phyloP scores from a whole-genome alignment of 2,797 vertebrate genomes.

The Brotula barbata region DNA sequence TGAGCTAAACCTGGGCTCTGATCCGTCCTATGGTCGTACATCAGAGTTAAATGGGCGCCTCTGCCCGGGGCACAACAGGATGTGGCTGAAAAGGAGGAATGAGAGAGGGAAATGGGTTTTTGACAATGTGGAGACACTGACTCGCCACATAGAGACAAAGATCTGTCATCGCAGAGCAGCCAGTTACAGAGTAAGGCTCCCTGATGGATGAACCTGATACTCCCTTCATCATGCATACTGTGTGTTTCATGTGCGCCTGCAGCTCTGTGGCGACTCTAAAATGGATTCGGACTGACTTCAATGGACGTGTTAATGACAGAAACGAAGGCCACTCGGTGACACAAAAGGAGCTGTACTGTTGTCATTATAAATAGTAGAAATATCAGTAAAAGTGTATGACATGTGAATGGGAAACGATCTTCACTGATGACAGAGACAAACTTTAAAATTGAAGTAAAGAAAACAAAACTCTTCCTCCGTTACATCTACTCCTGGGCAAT shows the following conservation, averaged over 20 bases:
- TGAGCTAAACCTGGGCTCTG: conserved; percentile 60
- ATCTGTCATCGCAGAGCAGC: conserved; percentile 27
- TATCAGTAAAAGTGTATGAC: too few species aligned
- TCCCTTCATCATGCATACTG: conserved; percentile 11
- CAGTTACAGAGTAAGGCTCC: conserved; percentile 3
- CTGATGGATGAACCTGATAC: conserved; percentile 29
- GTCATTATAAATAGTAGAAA: too few species aligned
- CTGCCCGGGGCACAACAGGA: conserved; percentile 59
- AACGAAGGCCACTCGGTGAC: conserved; percentile 20
- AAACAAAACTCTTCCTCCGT: background rate
- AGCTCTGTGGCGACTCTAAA: background rate
- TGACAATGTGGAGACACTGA: conserved; percentile 55
- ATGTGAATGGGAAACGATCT: too few species aligned
- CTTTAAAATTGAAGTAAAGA: background rate
- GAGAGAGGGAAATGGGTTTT: conserved; percentile 62
- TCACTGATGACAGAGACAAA: background rate
- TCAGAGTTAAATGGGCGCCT: conserved; percentile 61
- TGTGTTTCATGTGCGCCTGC: conserved; percentile 5
- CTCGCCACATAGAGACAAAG: conserved; percentile 25
- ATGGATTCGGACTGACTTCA: background rate
- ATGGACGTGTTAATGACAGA: background rate
- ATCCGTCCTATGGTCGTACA: conserved; percentile 47
- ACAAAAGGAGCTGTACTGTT: too few species aligned
- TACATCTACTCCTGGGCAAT: conserved; percentile 1
- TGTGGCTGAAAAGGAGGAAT: conserved; percentile 57